Conservation (phyloP, 2,113 vertebrate species). For the Donacobius atricapilla region DNA sequence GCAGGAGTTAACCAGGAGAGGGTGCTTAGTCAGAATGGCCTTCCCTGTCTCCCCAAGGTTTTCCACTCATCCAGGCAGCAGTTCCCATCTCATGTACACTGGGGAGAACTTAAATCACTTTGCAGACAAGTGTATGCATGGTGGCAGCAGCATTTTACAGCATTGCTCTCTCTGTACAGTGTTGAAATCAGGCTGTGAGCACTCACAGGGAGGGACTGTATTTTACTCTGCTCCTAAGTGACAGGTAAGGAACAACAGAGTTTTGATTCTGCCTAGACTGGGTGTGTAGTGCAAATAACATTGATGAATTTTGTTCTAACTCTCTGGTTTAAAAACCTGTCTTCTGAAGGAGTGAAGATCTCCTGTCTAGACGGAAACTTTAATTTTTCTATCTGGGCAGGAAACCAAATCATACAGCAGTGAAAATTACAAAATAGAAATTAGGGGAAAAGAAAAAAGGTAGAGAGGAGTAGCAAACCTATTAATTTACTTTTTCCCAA, state of each 20-base stretch:
- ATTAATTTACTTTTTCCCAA: neutral
- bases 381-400: neutral
- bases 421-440: neutral
- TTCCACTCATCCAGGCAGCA: neutral
- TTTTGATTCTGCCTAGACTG: neutral
- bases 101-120: neutral
- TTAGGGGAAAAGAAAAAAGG: neutral
- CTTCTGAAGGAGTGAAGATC: neutral
- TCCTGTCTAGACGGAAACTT: neutral
- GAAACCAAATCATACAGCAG: neutral
- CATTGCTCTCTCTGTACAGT: neutral
- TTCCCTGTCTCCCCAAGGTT: neutral
- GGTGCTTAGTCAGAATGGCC: neutral
- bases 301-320: neutral
- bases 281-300: neutral
- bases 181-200: neutral
- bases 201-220: neutral
- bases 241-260: neutral
- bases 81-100: neutral
- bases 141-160: neutral
- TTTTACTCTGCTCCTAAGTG: neutral
- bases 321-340: neutral
- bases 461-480: neutral
- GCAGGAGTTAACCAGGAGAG: neutral
- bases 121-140: rapidly evolving